Base-by-base conservation (phyloP, 2,113 vertebrate genomes). In the Aphelocoma coerulescens region DNA sequence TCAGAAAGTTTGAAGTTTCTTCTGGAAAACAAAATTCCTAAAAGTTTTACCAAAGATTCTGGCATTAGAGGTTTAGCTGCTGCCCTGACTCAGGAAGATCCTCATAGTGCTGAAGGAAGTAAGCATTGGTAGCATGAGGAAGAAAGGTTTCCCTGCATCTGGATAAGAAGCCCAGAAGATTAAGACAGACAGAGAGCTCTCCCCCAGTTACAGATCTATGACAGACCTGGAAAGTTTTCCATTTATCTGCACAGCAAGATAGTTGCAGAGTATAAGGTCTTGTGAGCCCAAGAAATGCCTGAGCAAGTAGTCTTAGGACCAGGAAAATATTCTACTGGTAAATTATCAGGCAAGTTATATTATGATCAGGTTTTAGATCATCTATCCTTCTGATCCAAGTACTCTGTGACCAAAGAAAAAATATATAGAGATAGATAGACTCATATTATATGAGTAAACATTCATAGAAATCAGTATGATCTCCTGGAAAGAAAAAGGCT, bases 341-440 rank as follows among this genome's bases (percentile, higher is more conserved):
- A 87, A 65, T 23, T 59, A 63, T 37, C 35, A 73, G 26, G 30
- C 26, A 89, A 57, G 10, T 30, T 18, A 49, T 61, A 30, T 49
- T 71, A n/a, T 15, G 28, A 44, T 39, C 41, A 44, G 7, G 13
- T 66, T 43, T 91, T 63, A 18, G 19, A 22, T 80, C 16, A 80
- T 41, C 39, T 15, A 3, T 5, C 20, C 73, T 67, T 73, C n/a
- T 89, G 5, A 79, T 41, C 13, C 16, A 54, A 35, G 24, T 35
- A 9, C 17, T 6, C 2, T 37, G 5, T 87, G 26, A 55, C 18
- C 39, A 89, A 83, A 80, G 26, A 1, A 20, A 65, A 71, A 52
- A 35, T 13, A 66, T 3, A 44, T 0, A 51, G 2, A 26, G 6
- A 10, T 5, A 43, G 11, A 51, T 3, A 65, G 18, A 51, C 71